phyloP scores from a whole-genome alignment of 2,113 vertebrate genomes.

The Syngnathus typhle region DNA sequence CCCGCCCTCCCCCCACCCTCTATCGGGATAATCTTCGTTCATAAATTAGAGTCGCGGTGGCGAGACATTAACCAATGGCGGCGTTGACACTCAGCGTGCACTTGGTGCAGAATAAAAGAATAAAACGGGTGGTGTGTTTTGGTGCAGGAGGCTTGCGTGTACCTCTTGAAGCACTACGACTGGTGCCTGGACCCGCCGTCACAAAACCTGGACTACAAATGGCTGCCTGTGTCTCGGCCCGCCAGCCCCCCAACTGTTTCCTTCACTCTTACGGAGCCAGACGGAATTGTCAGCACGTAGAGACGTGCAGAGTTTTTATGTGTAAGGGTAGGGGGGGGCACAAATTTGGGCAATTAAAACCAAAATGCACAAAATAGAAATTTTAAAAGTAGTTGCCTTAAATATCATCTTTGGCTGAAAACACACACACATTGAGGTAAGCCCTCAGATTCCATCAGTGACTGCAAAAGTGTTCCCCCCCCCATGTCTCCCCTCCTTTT shows the following conservation, averaged over 20 bases:
- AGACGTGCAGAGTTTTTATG: background rate
- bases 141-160: conserved; percentile 47
- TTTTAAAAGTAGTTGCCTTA: no score
- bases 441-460: conserved; percentile 53
- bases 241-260: conserved; percentile 29
- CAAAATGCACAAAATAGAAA: background rate
- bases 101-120: background rate
- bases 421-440: conserved; percentile 36
- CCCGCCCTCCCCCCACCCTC: conserved; percentile 36
- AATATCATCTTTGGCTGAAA: no score
- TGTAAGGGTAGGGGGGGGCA: background rate
- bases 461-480: conserved; percentile 42
- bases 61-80: conserved; percentile 13
- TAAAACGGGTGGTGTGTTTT: background rate
- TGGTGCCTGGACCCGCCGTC: conserved; percentile 56
- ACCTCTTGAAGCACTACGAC: conserved; percentile 52
- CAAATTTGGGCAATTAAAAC: background rate
- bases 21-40: conserved; percentile 50
- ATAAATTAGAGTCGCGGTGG: conserved; percentile 31
- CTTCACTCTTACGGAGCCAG: conserved; percentile 43
- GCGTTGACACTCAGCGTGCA: conserved; percentile 3
- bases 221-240: conserved; percentile 62
- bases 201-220: conserved; percentile 59
- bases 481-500: conserved; percentile 1
- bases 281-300: conserved; percentile 18